These are phyloP conservation scores for Phyto melanocephala DNA, from an alignment of 2,888 invertebrate genomes.

Conservation along the genomic window DNA sequence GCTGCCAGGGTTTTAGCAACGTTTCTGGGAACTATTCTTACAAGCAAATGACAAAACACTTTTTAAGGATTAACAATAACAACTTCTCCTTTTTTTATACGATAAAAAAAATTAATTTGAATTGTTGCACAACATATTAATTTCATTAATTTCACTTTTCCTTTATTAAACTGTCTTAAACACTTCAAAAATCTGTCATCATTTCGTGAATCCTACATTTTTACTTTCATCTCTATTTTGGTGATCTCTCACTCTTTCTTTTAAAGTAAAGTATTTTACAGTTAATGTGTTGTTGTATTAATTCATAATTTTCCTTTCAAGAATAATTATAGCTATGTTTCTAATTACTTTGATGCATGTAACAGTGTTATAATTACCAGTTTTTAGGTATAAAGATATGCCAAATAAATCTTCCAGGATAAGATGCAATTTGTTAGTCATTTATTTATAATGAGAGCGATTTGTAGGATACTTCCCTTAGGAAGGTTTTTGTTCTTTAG, in stretches of 20 bases:
- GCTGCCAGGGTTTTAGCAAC: background rate
- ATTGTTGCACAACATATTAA: too few species aligned
- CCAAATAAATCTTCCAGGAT: background rate
- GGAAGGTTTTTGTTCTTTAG: too few species aligned
- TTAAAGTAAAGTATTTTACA: too few species aligned
- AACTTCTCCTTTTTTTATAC: background rate
- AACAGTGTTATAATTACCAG: background rate
- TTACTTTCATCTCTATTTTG: background rate
- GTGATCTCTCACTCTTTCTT: background rate
- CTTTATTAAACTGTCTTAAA: slow-evolving; percentile 1
- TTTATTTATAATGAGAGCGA: background rate
- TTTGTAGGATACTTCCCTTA: too few species aligned
- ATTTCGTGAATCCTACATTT: too few species aligned
- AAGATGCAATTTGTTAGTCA: background rate
- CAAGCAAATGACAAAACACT: background rate
- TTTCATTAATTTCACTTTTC: background rate
- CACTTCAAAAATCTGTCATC: slow-evolving; percentile 9
- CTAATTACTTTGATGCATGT: background rate
- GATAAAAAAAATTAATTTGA: too few species aligned
- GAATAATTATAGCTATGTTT: background rate
- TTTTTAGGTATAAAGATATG: background rate
- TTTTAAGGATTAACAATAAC: background rate
- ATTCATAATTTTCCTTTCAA: too few species aligned
- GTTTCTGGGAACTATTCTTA: background rate
- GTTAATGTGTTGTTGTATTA: too few species aligned